These are phyloP conservation scores for Colletes collaris DNA, from an alignment of 2,888 invertebrate genomes.

Conservation along the genomic window DNA sequence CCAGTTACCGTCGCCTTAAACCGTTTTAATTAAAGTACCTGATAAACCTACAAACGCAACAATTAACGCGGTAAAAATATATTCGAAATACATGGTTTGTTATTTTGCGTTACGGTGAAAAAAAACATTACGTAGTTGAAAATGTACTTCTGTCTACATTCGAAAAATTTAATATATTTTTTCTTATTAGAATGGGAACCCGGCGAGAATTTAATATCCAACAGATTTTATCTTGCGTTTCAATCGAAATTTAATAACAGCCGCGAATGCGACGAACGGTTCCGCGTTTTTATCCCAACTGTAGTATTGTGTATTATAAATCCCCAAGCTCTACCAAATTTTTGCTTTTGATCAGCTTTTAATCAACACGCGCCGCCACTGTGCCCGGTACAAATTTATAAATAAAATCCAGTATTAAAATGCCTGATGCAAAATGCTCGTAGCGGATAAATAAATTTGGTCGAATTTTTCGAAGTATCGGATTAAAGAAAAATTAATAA, in stretches of 20 bases:
- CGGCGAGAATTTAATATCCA: conserved; percentile 13
- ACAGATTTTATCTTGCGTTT: background rate
- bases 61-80: no score
- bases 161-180: no score
- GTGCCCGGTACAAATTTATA: background rate
- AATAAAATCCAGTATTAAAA: background rate
- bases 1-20: no score
- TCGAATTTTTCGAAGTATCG: background rate
- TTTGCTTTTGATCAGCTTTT: background rate
- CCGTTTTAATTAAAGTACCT: no score
- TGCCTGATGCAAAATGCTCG: background rate
- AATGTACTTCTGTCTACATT: no score
- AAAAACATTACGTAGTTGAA: no score
- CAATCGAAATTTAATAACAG: conserved; percentile 3
- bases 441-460: background rate
- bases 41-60: no score
- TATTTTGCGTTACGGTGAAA: no score
- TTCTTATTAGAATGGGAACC: background rate
- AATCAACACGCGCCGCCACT: background rate
- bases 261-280: conserved; percentile 5
- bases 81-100: no score
- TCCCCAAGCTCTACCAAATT: background rate
- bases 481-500: no score
- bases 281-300: background rate
- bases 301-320: background rate